Conservation (phyloP, 2,797 vertebrate species). For the Gymnoscopelus microlampas region DNA sequence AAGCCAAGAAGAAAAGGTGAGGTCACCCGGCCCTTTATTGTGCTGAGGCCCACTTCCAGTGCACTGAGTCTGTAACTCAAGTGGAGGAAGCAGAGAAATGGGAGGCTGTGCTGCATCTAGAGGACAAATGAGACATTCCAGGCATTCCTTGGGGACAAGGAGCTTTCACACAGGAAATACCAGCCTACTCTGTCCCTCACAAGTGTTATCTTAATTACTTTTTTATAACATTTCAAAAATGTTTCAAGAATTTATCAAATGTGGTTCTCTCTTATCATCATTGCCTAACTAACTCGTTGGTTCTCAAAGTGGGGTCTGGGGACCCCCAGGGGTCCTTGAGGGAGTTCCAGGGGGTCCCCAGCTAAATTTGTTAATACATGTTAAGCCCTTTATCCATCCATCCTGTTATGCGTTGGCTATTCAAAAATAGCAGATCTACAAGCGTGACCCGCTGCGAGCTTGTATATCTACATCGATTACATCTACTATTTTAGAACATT, state of each 20-base stretch:
- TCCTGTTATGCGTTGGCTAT: too few species aligned
- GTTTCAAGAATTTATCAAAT: constrained; percentile 2
- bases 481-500: too few species aligned
- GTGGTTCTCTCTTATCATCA: not conserved
- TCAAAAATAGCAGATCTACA: too few species aligned
- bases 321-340: too few species aligned
- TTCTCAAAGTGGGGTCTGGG: too few species aligned
- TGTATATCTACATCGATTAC: too few species aligned
- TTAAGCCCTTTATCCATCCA: too few species aligned
- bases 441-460: too few species aligned
- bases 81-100: constrained; percentile 50
- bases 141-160: constrained; percentile 78
- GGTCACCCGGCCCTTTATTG: constrained; percentile 17
- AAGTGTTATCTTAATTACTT: constrained; percentile 62
- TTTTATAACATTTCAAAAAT: constrained; percentile 5
- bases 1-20: constrained; percentile 22
- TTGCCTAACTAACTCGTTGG: too few species aligned
- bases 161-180: constrained; percentile 80
- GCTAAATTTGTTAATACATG: too few species aligned
- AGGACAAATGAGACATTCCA: constrained; percentile 79
- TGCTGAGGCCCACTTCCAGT: constrained; percentile 39
- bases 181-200: constrained; percentile 52
- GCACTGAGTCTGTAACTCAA: constrained; percentile 45
- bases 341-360: too few species aligned
- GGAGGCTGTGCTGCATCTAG: constrained; percentile 65